These are phyloP conservation scores for Bucorvus abyssinicus DNA, from an alignment of 2,797 vertebrate genomes.

Conservation along the genomic window DNA sequence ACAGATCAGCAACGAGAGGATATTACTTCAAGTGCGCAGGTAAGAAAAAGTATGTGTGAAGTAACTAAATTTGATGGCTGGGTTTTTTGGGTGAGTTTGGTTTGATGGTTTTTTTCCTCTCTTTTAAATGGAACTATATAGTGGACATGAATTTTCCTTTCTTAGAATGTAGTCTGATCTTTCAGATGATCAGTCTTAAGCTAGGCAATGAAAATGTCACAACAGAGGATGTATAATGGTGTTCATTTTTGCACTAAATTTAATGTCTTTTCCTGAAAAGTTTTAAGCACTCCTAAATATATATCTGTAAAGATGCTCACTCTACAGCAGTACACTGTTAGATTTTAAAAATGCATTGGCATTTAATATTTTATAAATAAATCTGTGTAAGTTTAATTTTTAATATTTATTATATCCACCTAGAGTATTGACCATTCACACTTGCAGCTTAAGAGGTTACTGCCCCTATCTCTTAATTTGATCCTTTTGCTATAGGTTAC, in stretches of 20 bases:
- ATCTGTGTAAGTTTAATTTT: not conserved
- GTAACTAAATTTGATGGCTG: not conserved
- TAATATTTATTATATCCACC: not conserved
- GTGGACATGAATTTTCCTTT: not conserved
- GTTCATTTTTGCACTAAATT: too few species aligned
- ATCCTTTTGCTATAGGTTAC: not conserved
- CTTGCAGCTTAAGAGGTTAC: not conserved
- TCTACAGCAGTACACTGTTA: not conserved
- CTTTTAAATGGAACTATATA: not conserved
- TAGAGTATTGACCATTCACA: not conserved
- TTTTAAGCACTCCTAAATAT: not conserved
- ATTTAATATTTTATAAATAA: not conserved
- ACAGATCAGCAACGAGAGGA: constrained; percentile 95
- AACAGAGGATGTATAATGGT: not conserved
- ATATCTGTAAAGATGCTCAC: not conserved
- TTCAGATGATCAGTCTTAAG: not conserved
- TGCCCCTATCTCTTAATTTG: not conserved
- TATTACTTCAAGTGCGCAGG: constrained; percentile 97
- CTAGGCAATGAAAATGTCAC: not conserved
- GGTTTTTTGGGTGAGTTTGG: fast-evolving
- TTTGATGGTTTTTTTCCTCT: not conserved
- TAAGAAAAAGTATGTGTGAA: constrained; percentile 37
- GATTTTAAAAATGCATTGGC: not conserved
- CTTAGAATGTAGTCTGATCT: not conserved
- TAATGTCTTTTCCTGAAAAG: too few species aligned